phyloP scores from a whole-genome alignment of 2,797 vertebrate genomes.

The Premnoplex brunnescens region DNA sequence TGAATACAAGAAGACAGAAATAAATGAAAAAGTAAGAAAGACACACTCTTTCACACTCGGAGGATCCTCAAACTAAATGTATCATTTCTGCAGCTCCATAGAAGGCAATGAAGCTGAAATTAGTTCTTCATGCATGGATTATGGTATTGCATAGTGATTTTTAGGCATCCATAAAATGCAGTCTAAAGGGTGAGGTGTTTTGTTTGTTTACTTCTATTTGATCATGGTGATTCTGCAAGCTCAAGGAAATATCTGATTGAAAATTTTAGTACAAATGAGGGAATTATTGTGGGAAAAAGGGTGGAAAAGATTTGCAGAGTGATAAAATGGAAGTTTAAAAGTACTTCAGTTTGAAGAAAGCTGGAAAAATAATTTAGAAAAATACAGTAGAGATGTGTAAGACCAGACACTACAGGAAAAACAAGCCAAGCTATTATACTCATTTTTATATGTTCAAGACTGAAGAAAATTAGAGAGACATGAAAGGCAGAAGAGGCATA shows the following conservation, averaged over 20 bases:
- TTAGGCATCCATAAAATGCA: slow-evolving; percentile 25
- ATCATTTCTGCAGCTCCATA: background rate
- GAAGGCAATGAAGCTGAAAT: slow-evolving; percentile 37
- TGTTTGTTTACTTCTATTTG: background rate
- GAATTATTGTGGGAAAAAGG: background rate
- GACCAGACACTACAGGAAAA: background rate
- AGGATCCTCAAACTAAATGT: background rate
- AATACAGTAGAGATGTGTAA: background rate
- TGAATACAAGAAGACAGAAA: background rate
- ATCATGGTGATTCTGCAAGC: background rate
- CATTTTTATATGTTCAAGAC: background rate
- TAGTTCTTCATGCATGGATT: slow-evolving; percentile 28
- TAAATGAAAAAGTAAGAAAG: background rate
- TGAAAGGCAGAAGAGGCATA: background rate
- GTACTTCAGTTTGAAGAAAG: background rate
- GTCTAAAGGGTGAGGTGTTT: background rate
- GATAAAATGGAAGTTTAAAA: background rate
- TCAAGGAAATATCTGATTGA: background rate
- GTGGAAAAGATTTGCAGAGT: background rate
- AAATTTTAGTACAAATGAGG: background rate
- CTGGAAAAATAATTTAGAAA: background rate
- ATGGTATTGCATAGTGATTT: background rate
- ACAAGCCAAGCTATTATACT: background rate
- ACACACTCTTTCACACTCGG: background rate
- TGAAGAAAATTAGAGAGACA: background rate